Evolutionary conservation across 2,888 invertebrate species (phyloP).

Genomic region (Podotricha telesiphe): DNA sequence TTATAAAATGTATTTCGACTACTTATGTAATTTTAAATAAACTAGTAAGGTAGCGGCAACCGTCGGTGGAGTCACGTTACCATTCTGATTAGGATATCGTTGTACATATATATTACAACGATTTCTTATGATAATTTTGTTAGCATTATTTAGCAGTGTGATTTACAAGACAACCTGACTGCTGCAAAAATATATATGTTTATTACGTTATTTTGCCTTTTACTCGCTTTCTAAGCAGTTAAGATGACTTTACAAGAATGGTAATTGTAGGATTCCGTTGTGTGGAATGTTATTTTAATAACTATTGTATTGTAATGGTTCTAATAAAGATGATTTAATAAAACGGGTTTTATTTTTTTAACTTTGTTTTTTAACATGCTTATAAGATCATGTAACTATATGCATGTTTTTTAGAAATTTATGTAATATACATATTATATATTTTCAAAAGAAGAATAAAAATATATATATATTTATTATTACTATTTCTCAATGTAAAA

Average conservation of each 20-base stretch:
- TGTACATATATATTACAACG: constrained; percentile 42
- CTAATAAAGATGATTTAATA: constrained; percentile 11
- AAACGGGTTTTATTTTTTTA: neutral
- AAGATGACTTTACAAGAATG: constrained; percentile 38
- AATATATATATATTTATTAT: too few relatives aligned
- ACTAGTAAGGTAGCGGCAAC: constrained; percentile 65
- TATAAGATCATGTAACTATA: too few relatives aligned
- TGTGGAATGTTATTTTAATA: constrained; percentile 25
- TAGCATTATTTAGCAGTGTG: constrained; percentile 31
- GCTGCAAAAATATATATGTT: constrained; percentile 51
- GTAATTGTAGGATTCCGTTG: constrained; percentile 27
- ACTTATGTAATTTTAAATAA: constrained; percentile 36
- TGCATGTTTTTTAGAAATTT: too few relatives aligned
- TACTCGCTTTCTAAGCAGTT: constrained; percentile 35
- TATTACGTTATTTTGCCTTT: constrained; percentile 29
- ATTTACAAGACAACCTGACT: constrained; percentile 62
- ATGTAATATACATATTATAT: too few relatives aligned
- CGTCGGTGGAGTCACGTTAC: constrained; percentile 82
- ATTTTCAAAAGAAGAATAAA: too few relatives aligned
- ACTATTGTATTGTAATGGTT: constrained; percentile 16
- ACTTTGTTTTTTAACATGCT: neutral
- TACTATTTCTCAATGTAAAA: too few relatives aligned
- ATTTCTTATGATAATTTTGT: constrained; percentile 37
- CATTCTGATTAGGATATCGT: constrained; percentile 54
- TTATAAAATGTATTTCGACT: constrained; percentile 23